phyloP scores from a whole-genome alignment of 1,140 invertebrate genomes.

The Oncopeltus fasciatus region DNA sequence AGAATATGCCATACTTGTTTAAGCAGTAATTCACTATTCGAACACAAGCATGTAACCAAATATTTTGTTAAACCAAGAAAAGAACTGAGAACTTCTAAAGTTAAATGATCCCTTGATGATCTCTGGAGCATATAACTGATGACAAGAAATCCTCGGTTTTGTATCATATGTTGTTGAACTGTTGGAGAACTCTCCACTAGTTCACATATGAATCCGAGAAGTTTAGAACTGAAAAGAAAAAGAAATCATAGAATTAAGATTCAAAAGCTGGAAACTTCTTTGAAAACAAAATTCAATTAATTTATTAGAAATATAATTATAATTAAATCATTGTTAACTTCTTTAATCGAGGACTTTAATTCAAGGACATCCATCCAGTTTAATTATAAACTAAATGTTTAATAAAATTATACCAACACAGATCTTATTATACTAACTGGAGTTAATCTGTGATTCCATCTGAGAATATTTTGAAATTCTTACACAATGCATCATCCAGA shows the following conservation, averaged over 20 bases:
- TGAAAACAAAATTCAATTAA: too few species aligned
- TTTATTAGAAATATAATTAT: too few species aligned
- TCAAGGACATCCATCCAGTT: too few species aligned
- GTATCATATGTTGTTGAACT: slow-evolving; percentile 97
- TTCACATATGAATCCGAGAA: slow-evolving; percentile 93
- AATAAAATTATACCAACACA: too few species aligned
- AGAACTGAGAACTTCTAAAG: slow-evolving; percentile 78
- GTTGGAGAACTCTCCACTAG: slow-evolving; percentile 90
- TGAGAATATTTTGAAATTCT: too few species aligned
- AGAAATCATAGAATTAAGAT: too few species aligned
- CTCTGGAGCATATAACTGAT: slow-evolving; percentile 94
- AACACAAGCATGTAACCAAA: slow-evolving; percentile 82
- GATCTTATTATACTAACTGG: too few species aligned
- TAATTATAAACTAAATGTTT: too few species aligned
- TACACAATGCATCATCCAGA: too few species aligned
- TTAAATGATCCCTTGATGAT: slow-evolving; percentile 84
- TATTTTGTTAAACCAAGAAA: slow-evolving; percentile 93
- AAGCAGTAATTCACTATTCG: slow-evolving; percentile 82
- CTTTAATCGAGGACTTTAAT: too few species aligned
- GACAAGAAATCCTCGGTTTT: slow-evolving; percentile 92
- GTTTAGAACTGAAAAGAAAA: slow-evolving; percentile 66
- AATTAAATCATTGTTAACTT: not conserved
- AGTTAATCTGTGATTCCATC: too few species aligned
- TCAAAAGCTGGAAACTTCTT: too few species aligned
- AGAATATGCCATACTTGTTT: slow-evolving; percentile 61